Base-by-base conservation (phyloP, 2,113 vertebrate species). In the Xiphophorus hellerii region DNA sequence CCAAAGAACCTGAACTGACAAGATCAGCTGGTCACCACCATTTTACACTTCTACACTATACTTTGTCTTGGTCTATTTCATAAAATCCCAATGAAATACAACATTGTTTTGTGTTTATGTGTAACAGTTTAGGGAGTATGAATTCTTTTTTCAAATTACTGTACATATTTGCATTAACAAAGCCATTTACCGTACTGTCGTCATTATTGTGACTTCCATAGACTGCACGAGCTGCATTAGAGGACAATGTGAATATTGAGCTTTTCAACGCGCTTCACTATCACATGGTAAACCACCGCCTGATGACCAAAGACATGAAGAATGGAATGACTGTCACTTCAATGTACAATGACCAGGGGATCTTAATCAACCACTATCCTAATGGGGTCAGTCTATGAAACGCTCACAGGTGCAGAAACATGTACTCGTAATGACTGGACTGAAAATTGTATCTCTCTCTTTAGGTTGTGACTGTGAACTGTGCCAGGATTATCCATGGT, bases 391-490 rank as follows among this genome's bases (percentile, higher is more conserved):
- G 97, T 94, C 39, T 1, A 48, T 20, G 0, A 31, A 48, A 12
- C 0, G 10, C 30, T 37, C 44, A 48, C 15, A 71, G 10, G 37
- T 64, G 3, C 15, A 14, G 20, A 51, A 60, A 27, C 0, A n/a
- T 27, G 22, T 15, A 11, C 3, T n/a, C 11, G 1, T 22, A 25
- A 4, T 27, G 33, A 22, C 35, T 51, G 3, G 11, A 20, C 73
- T 70, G 10, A 69, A 68, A 6, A 28, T 20, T 69, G 20, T 0
- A 72, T 39, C 11, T 73, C 68, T 61, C 72, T 69, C n/a, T 77
- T 11, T 12, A 99, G 98, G 92, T 99, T 75, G 97, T 99, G 80
- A 99, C 98, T 0, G 96, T 99, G 76, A 99, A 99, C 90, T 99
- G 98, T 81, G 98, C 97, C 81, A 95, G 97, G 88, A 82, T 99